Base-by-base conservation (phyloP, 2,797 vertebrate species). In the Rhinatrema bivittatum region DNA sequence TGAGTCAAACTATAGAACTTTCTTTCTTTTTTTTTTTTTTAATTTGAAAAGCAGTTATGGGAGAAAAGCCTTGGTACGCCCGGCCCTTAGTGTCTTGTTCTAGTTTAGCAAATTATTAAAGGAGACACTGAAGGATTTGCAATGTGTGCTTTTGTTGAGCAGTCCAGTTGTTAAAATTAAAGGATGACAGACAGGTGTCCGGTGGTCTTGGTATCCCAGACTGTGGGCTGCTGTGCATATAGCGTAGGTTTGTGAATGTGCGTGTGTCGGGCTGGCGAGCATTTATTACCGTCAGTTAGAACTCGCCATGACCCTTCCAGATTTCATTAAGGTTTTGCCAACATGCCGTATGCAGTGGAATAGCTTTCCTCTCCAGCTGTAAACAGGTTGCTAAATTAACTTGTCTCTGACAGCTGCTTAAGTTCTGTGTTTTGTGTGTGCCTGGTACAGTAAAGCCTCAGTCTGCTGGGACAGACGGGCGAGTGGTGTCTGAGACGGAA, bases 311-410 rank as follows among this genome's bases (percentile, higher is more conserved):
- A 88, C 85, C 87, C 76, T 46, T 57, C 54, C 69, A 79, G 65
- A 74, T 87, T 88, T 88, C 83, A 79, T 87, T 87, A 81, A 84
- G 79, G 66, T 67, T 60, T 61, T 78, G 76, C 78, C 84, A 84
- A 69, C 64, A 66, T 65, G 84, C 78, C 79, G 74, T 85, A 69
- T 42, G 70, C 76, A 75, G 79, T 64, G 36, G 70, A 79, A 60
- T 84, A 80, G 54, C 60, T 65, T 87, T 88, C 84, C 84, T 78
- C 55, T 65, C 58, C 72, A 62, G 74, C 82, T 75, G 81, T 87
- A 89, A 87, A 84, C 86, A 82, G 75, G 72, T 60, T 71, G 81
- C 84, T 88, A 83, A 87, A 84, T 87, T 85, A 87, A 79, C 85
- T 84, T 74, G 79, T 79, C 86, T 82, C 74, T 59, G 81, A 86